Evolutionary conservation across 2,888 invertebrate species (phyloP).

Genomic region (Hermaeophaga mercurialis): DNA sequence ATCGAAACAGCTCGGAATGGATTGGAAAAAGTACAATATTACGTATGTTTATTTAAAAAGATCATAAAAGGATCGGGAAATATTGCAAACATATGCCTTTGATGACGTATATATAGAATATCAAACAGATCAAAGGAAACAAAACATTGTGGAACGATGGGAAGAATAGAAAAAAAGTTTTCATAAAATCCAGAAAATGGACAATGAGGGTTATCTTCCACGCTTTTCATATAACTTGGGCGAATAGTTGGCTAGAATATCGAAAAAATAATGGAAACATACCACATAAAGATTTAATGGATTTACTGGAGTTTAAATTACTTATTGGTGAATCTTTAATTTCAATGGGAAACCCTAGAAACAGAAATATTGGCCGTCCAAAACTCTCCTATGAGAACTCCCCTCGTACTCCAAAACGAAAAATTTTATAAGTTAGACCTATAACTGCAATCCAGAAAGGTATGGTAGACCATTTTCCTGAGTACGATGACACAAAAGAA

Average conservation of each 20-base stretch:
- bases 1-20: no score
- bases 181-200: slow-evolving; percentile 39
- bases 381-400: slow-evolving; percentile 1
- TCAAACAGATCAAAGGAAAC: no score
- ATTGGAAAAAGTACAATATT: no score
- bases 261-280: no score
- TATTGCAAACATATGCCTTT: no score
- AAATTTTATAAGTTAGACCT: no score
- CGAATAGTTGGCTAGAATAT: slow-evolving; percentile 41
- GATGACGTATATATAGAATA: no score
- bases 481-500: slow-evolving; percentile 5
- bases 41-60: no score
- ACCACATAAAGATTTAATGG: no score
- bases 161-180: slow-evolving; percentile 16
- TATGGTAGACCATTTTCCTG: neutral
- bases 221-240: slow-evolving; percentile 36
- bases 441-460: neutral
- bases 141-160: slow-evolving; percentile 1
- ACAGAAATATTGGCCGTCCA: neutral
- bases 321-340: slow-evolving; percentile 1
- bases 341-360: neutral
- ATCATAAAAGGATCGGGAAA: no score
- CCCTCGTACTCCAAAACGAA: neutral
- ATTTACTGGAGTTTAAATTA: neutral
- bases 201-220: slow-evolving; percentile 36